These are phyloP conservation scores for Platichthys stellatus DNA, from an alignment of 2,113 vertebrate genomes.

Conservation along the genomic window DNA sequence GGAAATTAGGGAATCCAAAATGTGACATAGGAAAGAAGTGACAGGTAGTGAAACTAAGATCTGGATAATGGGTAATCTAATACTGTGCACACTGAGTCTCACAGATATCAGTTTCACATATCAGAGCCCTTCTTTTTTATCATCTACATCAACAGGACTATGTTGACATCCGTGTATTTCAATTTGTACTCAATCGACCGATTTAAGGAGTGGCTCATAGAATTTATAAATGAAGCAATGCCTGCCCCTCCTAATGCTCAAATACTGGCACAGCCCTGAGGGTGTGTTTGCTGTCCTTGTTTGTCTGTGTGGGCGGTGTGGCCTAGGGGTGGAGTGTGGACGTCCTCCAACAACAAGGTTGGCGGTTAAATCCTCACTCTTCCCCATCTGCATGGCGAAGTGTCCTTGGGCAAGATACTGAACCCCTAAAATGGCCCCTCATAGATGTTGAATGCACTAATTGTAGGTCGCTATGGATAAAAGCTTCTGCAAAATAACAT, in stretches of 20 bases:
- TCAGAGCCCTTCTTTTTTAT: not conserved
- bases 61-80: not conserved
- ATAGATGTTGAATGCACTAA: too few species aligned
- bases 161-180: not conserved
- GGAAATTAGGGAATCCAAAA: not conserved
- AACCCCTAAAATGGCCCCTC: too few species aligned
- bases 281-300: not conserved
- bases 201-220: slow-evolving; percentile 15
- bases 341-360: too few species aligned
- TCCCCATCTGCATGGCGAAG: too few species aligned
- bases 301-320: too few species aligned
- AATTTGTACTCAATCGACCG: too few species aligned
- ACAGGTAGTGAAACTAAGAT: not conserved
- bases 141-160: not conserved
- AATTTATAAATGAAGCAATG: slow-evolving; percentile 5
- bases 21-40: not conserved
- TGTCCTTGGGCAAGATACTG: too few species aligned
- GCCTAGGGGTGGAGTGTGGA: too few species aligned
- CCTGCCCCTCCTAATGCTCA: slow-evolving; percentile 10
- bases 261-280: not conserved
- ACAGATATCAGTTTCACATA: not conserved
- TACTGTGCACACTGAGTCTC: not conserved
- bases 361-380: too few species aligned
- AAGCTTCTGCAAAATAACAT: too few species aligned
- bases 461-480: too few species aligned